Base-by-base conservation (phyloP, 2,888 invertebrate genomes). In the Tryphoninae sp. region DNA sequence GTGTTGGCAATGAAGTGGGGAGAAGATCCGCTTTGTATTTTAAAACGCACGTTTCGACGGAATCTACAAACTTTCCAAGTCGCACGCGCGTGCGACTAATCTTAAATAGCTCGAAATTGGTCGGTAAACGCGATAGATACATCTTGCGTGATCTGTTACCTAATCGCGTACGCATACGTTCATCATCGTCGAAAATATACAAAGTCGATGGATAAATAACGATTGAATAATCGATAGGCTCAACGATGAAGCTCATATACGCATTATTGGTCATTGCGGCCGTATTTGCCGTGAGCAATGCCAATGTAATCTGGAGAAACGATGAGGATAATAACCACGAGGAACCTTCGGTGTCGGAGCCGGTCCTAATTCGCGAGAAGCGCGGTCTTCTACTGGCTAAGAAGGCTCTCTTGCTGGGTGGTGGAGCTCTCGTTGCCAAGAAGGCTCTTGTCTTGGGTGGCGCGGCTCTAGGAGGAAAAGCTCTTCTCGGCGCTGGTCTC, bases 361-460 rank as follows among this genome's bases (percentile, higher is more conserved):
- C 67, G n/a, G n/a, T 69, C 2, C 51, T 79, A 53, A 61, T 77
- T 64, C 74, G 81, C 22, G 67, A 83, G 0, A 89, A 89, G 67
- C 85, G 90, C 40, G 78, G 83, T 3, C 68, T 86, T 26, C 79
- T 89, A 0, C 59, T 88, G 4, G 71, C 76, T 8, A 87, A 87
- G 67, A 84, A 86, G 13, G 87, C 86, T 4, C 77, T 88, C 7
- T 33, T 90, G 19, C 85, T 87, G 0, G 87, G 86, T 4, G 86
- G 85, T 23, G 83, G 84, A 13, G 84, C 85, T 11, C 33, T 88
- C 4, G 11, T 88, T 0, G 87, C 82, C 8, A 86, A 87, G 33
- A 86, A 87, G n/a, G 86, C 86, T 9, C 83, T 87, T 8, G 19
- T 85, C 0, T 13, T 86, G 8, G 89, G 88, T 8, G 87, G 87